A percentile compares a stretch with the other conserved stretches of the same genome.
These are phyloP conservation scores for Drosophila kurseongensis DNA, from an alignment of 1,140 invertebrate genomes.

Conservation along the genomic window DNA sequence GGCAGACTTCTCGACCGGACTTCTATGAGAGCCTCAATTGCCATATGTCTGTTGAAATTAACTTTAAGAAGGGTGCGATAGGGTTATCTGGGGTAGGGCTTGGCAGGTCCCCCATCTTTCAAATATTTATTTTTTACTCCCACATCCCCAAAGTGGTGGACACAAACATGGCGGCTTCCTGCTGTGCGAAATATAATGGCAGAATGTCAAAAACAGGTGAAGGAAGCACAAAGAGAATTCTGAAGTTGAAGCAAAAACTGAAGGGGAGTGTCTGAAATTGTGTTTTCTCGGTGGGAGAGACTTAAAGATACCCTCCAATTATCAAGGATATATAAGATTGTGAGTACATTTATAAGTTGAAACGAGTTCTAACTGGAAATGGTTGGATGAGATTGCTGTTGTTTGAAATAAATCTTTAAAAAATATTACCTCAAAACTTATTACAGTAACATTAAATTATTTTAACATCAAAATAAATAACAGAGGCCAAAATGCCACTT, in stretches of 20 bases:
- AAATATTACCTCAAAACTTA: no score
- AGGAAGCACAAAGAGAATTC: conserved; percentile 35
- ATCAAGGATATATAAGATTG: neutral
- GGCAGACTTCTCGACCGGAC: conserved; percentile 27
- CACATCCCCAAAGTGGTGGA: conserved; percentile 2
- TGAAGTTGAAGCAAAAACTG: neutral
- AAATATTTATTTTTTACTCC: neutral
- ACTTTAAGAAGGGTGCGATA: neutral
- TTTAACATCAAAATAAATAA: no score
- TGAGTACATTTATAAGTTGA: no score
- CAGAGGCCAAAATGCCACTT: no score
- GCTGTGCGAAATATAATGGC: conserved; percentile 72
- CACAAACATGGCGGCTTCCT: conserved; percentile 71
- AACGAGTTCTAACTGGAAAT: no score
- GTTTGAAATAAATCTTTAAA: no score
- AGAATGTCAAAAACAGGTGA: conserved; percentile 79
- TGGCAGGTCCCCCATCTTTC: neutral
- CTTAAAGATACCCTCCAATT: conserved; percentile 11
- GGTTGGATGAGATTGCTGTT: no score
- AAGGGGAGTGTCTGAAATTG: neutral
- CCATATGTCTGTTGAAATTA: conserved; percentile 42
- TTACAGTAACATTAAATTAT: no score
- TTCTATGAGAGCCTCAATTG: neutral
- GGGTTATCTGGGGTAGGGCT: neutral
- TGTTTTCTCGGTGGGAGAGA: neutral